phyloP scores from a whole-genome alignment of 92 coral and sea anemone species.

The Palythoa grandis region DNA sequence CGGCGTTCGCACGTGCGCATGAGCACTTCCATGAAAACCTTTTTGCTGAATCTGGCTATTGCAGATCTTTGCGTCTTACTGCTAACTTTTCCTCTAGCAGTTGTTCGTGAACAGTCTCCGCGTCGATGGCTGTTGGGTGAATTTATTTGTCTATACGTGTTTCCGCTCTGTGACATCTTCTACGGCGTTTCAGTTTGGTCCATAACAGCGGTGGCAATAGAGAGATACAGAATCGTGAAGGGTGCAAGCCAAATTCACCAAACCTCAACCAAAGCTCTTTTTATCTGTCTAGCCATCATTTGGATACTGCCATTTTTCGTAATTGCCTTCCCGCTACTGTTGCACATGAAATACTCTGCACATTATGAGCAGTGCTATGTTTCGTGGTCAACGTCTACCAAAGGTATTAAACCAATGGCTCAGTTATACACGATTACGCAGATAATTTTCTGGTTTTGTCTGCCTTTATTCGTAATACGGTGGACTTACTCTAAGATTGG shows the following conservation, averaged over 20 bases:
- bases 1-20: slow-evolving; percentile 17
- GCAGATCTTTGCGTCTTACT: slow-evolving; percentile 37
- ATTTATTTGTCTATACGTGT: slow-evolving; percentile 32
- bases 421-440: slow-evolving; percentile 15
- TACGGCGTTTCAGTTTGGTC: slow-evolving; percentile 39
- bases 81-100: slow-evolving; percentile 37
- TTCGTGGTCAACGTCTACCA: slow-evolving; percentile 11
- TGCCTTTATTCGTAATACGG: slow-evolving; percentile 16
- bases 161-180: slow-evolving; percentile 30
- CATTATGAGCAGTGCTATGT: background rate
- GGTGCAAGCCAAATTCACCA: slow-evolving; percentile 9
- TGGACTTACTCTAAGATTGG: slow-evolving; percentile 39
- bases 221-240: slow-evolving; percentile 20
- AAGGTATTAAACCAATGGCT: slow-evolving; percentile 5
- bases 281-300: background rate
- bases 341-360: slow-evolving; percentile 7
- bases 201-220: slow-evolving; percentile 25
- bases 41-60: slow-evolving; percentile 28
- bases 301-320: slow-evolving; percentile 23
- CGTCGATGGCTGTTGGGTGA: slow-evolving; percentile 35
- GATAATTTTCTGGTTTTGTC: slow-evolving; percentile 19
- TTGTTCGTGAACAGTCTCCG: slow-evolving; percentile 32
- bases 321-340: slow-evolving; percentile 15
- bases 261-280: background rate
- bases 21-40: slow-evolving; percentile 10